Evolutionary conservation across 1,140 invertebrate species (phyloP).

Genomic region (Drosophila arawakana): DNA sequence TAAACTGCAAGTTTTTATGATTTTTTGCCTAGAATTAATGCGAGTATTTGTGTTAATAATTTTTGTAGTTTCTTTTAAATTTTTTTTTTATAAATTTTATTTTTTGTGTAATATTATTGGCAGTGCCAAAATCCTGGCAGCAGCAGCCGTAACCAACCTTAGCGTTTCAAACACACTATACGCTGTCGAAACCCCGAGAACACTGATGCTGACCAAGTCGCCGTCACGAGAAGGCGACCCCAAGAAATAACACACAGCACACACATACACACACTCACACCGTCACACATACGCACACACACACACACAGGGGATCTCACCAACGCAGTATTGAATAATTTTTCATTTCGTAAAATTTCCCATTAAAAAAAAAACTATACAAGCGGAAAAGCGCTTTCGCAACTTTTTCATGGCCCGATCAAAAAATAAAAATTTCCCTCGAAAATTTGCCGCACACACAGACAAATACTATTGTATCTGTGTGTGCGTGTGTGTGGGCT

Average conservation of each 20-base stretch:
- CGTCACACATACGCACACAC: conserved; percentile 6
- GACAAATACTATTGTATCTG: neutral
- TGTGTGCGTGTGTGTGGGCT: conserved; percentile 10
- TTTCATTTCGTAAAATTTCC: conserved; percentile 73
- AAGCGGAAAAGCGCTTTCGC: conserved; percentile 71
- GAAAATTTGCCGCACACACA: conserved; percentile 53
- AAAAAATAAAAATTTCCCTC: conserved; percentile 58
- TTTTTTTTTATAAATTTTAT: conserved; percentile 11
- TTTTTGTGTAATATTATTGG: conserved; percentile 27
- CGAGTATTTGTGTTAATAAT: neutral
- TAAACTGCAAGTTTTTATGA: conserved; percentile 25
- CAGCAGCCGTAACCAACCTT: conserved; percentile 81
- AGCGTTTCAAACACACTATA: conserved; percentile 85
- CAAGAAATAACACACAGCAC: conserved; percentile 62
- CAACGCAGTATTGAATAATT: conserved; percentile 72
- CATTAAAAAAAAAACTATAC: conserved; percentile 64
- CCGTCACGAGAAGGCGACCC: conserved; percentile 74
- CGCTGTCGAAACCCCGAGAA: conserved; percentile 85
- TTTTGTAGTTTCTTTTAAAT: no score
- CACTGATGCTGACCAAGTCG: conserved; percentile 84
- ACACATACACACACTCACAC: conserved; percentile 28
- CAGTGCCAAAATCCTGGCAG: conserved; percentile 64
- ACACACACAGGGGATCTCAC: conserved; percentile 30
- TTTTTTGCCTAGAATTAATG: conserved; percentile 9
- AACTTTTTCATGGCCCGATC: conserved; percentile 51